A percentile compares a stretch with the other conserved stretches of the same genome.
Conservation (phyloP, 1,140 invertebrate species). For the Ephestia elutella region DNA sequence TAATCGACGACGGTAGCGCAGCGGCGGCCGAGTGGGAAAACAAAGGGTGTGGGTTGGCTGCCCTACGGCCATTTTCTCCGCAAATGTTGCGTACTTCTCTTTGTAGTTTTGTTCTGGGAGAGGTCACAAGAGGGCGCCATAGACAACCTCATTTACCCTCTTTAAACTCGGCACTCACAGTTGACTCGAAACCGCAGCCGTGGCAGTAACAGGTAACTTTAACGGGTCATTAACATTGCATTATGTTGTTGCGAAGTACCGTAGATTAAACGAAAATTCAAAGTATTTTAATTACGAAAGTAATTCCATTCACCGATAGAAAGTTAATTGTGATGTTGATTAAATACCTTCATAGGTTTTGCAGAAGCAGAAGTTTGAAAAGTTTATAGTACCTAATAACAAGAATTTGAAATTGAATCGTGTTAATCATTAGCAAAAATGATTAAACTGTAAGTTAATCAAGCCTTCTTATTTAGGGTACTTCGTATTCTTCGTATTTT, state of each 20-base stretch:
- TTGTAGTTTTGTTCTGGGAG: conserved; percentile 51
- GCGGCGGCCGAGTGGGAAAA: conserved; percentile 42
- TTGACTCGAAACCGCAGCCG: conserved; percentile 54
- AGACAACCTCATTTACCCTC: conserved; percentile 52
- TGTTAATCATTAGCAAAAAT: neutral
- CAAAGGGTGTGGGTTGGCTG: conserved; percentile 52
- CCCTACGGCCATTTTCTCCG: conserved; percentile 60
- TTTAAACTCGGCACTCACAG: conserved; percentile 43
- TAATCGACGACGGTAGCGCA: conserved; percentile 28
- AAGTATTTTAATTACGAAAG: conserved; percentile 24
- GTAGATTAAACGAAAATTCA: conserved; percentile 30
- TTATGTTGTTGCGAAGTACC: conserved; percentile 29
- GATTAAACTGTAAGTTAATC: neutral
- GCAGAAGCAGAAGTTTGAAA: neutral
- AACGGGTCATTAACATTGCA: conserved; percentile 54
- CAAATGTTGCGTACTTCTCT: conserved; percentile 57
- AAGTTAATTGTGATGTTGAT: conserved; percentile 14
- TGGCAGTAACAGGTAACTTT: conserved; percentile 48
- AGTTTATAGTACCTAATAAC: neutral
- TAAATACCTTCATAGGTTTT: conserved; percentile 4
- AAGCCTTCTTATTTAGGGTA: too few species aligned
- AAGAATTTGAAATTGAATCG: neutral
- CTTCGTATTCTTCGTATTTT: too few species aligned
- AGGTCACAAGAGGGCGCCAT: conserved; percentile 49
- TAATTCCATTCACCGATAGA: conserved; percentile 14